Base-by-base conservation (phyloP, 30 jellyfish, hydroid and myxozoan genomes). In the Morbakka virulenta region DNA sequence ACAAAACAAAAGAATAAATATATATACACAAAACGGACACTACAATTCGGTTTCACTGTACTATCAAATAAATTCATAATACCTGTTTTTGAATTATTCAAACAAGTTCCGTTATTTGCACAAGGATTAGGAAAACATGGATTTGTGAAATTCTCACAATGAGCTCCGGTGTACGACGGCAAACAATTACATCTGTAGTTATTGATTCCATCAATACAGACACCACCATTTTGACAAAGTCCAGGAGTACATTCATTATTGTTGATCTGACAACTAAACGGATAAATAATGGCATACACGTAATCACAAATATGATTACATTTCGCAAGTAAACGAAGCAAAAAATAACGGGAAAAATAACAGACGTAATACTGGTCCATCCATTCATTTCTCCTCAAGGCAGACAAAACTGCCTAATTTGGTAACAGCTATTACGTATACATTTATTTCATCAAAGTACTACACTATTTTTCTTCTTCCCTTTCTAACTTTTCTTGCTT, bases 211-310 rank as follows among this genome's bases (percentile, higher is more conserved):
- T 84, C 95, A 1, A 50, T 34, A 62, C 95, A 84, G 2, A 64
- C 50, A 3, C 95, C 95, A 52, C 69, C 82, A 69, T 75, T 84
- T 34, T 4, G 78, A 49, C 95, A 84, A 57, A 82, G 95, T 1
- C 27, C 32, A 30, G 88, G 32, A 12, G 69, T 32, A 51, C 95
- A 84, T 12, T 84, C 95, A 30, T 84, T 49, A 13, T 73, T 84
- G 64, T 84, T 67, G 50, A 76, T 32, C 23, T 66, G 80, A 67
- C 95, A 84, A 47, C 89, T 84, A 50, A 21, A 36, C n/a, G n/a
- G 24, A 4, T 6, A 4, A 25, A 21, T 14, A 21, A 57, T 57
- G 25, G 25, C n/a, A n/a, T n/a, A n/a, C n/a, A n/a, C n/a, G n/a
- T n/a, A n/a, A n/a, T n/a, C n/a, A n/a, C n/a, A 25, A 32, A 64